Percentiles rank a stretch among this genome's conserved stretches.
Conservation (phyloP, 2,797 vertebrate species). For the Darevskia mixta region DNA sequence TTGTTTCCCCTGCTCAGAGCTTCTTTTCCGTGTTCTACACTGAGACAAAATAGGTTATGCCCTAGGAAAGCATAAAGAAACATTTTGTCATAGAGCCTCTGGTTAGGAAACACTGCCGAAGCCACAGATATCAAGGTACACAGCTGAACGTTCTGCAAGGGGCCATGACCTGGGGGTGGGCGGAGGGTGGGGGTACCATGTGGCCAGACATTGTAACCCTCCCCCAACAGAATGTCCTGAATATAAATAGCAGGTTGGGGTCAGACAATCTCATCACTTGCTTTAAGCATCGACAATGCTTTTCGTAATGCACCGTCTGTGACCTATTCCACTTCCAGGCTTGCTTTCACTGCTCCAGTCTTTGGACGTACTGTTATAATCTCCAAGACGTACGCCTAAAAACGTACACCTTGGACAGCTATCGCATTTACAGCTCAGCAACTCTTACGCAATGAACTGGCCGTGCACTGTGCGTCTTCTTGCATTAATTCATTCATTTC, state of each 20-base stretch:
- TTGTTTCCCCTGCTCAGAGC: background rate
- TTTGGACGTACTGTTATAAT: background rate
- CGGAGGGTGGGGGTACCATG: background rate
- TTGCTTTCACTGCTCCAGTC: background rate
- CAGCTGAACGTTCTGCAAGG: background rate
- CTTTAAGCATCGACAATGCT: background rate
- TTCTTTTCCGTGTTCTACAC: background rate
- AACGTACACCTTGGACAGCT: slow-evolving; percentile 26
- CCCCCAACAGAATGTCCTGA: background rate
- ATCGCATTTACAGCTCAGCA: background rate
- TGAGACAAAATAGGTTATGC: background rate
- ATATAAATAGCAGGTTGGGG: background rate
- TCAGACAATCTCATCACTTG: background rate
- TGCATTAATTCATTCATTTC: slow-evolving; percentile 18
- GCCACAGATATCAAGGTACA: background rate
- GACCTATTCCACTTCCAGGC: background rate
- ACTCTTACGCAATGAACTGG: slow-evolving; percentile 9
- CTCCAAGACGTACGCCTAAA: slow-evolving; percentile 31
- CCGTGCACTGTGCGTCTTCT: background rate
- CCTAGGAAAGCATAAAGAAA: background rate
- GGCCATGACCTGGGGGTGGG: background rate
- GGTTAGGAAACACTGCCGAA: background rate
- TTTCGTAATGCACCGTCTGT: background rate
- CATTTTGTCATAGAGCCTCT: background rate
- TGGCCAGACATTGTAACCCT: background rate